phyloP scores from a whole-genome alignment of 2,888 invertebrate genomes.

The Rotaria socialis region DNA sequence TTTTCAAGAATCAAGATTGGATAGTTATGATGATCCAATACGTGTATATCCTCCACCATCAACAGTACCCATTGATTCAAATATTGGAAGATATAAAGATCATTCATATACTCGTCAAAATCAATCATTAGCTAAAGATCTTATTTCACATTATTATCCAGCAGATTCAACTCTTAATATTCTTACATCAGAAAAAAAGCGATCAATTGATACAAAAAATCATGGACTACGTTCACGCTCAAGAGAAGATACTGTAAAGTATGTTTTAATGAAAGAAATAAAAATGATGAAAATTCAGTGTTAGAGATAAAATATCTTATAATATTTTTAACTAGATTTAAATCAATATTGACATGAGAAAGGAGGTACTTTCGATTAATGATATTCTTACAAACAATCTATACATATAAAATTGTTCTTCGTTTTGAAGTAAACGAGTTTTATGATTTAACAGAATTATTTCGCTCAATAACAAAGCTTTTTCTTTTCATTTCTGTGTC shows the following conservation, averaged over 20 bases:
- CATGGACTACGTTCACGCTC: background rate
- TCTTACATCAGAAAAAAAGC: background rate
- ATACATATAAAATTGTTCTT: no score
- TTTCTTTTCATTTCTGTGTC: no score
- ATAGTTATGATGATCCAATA: background rate
- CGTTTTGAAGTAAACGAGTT: no score
- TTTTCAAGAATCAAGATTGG: conserved; percentile 16
- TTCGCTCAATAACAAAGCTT: no score
- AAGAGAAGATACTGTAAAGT: background rate
- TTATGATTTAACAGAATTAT: no score
- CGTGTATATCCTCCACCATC: background rate
- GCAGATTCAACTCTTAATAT: conserved; percentile 21
- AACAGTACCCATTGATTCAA: background rate
- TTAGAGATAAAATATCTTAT: no score
- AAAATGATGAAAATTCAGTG: background rate
- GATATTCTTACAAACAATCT: no score
- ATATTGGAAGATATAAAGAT: background rate
- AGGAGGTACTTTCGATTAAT: no score
- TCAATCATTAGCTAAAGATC: background rate
- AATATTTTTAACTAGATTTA: no score
- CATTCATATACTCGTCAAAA: background rate
- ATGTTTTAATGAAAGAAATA: background rate
- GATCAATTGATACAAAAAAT: background rate
- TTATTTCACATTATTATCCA: conserved; percentile 35
- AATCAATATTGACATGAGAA: no score